Evolutionary conservation across 2,797 vertebrate species (phyloP).

Genomic region (Rhodeus uyekii): DNA sequence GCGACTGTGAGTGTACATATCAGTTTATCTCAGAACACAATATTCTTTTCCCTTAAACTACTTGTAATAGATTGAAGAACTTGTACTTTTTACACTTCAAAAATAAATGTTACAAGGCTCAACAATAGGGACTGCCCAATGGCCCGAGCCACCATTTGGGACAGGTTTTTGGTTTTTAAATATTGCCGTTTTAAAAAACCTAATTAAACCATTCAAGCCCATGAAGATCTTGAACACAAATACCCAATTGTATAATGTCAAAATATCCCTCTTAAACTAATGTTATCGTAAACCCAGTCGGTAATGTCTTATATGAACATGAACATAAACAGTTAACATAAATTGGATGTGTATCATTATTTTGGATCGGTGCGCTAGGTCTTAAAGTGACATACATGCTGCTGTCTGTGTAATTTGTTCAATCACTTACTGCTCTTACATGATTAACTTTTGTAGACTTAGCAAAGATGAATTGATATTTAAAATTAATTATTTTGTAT

Average conservation of each 20-base stretch:
- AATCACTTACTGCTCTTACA: neutral
- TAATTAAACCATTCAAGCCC: neutral
- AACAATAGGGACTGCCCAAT: neutral
- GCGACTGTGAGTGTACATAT: slow-evolving; percentile 86
- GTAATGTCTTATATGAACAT: neutral
- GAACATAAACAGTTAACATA: neutral
- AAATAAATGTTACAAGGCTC: neutral
- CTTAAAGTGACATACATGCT: neutral
- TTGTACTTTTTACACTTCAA: neutral
- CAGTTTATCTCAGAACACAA: neutral
- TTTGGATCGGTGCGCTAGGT: neutral
- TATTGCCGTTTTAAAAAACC: neutral
- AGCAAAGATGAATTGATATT: neutral
- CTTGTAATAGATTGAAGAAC: neutral
- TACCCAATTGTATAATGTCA: neutral
- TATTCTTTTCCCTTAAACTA: neutral
- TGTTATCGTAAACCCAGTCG: neutral
- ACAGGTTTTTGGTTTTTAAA: neutral
- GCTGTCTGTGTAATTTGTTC: neutral
- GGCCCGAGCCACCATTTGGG: neutral
- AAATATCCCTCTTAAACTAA: neutral
- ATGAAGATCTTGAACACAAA: neutral
- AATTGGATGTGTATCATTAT: neutral
- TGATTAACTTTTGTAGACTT: neutral
- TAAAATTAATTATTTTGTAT: slow-evolving; percentile 5